These are phyloP conservation scores for Carassius gibelio DNA, from an alignment of 2,113 vertebrate species.

Conservation along the genomic window DNA sequence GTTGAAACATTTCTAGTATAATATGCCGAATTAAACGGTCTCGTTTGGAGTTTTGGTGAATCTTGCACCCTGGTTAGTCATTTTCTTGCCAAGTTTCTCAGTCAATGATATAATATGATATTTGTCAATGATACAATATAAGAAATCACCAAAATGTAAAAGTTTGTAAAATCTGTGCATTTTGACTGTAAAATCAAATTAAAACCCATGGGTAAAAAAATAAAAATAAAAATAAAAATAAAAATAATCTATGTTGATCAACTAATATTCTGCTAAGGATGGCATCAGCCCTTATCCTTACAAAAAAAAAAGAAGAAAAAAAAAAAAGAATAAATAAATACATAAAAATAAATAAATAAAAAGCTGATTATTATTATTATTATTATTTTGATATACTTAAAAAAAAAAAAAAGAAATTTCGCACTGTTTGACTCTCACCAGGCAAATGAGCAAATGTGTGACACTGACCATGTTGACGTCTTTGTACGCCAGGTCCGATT, in stretches of 20 bases:
- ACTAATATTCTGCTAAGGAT: background rate
- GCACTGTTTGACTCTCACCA: background rate
- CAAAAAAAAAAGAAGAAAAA: background rate
- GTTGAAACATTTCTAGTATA: background rate
- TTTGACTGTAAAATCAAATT: background rate
- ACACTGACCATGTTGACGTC: background rate
- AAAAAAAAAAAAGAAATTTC: background rate
- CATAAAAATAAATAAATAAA: too few relatives aligned
- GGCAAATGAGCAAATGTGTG: background rate
- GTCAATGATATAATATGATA: background rate
- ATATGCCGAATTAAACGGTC: background rate
- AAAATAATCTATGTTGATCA: background rate
- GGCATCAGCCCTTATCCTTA: too few relatives aligned
- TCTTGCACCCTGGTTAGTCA: background rate
- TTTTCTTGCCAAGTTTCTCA: background rate
- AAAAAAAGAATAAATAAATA: background rate
- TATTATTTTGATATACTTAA: too few relatives aligned
- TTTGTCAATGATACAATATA: background rate
- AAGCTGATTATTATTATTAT: too few relatives aligned
- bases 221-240: too few relatives aligned
- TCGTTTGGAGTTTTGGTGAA: background rate
- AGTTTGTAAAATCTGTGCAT: background rate
- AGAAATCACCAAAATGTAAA: background rate
- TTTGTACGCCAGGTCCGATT: constrained; percentile 17
- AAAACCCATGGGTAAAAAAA: background rate